Conservation (phyloP, 1,140 invertebrate genomes). For the Lithobius niger region DNA sequence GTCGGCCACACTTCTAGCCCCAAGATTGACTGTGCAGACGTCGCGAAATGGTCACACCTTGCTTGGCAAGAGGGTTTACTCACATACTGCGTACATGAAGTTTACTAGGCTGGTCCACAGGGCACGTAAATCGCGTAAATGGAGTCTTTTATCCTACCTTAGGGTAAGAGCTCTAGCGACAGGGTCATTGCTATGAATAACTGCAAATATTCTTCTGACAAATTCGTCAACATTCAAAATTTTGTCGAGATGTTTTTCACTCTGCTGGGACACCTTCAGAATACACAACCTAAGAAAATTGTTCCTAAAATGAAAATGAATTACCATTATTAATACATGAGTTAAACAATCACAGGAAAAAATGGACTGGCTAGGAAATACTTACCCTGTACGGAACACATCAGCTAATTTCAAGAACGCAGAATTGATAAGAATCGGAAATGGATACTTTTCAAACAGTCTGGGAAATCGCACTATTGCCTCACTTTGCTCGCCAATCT, state of each 20-base stretch:
- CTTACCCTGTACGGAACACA: conserved; percentile 76
- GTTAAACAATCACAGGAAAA: too few species aligned
- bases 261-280: conserved; percentile 84
- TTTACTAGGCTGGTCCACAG: too few species aligned
- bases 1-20: too few species aligned
- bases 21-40: too few species aligned
- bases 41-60: too few species aligned
- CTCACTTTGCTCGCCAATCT: conserved; percentile 90
- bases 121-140: too few species aligned
- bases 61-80: too few species aligned
- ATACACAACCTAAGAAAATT: conserved; percentile 90
- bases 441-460: conserved; percentile 92
- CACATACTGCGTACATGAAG: too few species aligned
- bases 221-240: conserved; percentile 94
- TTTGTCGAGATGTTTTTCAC: conserved; percentile 91
- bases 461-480: conserved; percentile 87
- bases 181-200: conserved; percentile 93
- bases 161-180: conserved; percentile 81
- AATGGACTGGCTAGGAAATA: too few species aligned
- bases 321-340: too few species aligned
- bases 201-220: conserved; percentile 79
- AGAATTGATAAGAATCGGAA: conserved; percentile 94
- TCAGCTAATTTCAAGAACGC: conserved; percentile 88
- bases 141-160: conserved; percentile 34
- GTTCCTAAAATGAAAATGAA: conserved; percentile 40